phyloP scores from a whole-genome alignment of 2,888 invertebrate genomes.

The Agrilus biguttatus region DNA sequence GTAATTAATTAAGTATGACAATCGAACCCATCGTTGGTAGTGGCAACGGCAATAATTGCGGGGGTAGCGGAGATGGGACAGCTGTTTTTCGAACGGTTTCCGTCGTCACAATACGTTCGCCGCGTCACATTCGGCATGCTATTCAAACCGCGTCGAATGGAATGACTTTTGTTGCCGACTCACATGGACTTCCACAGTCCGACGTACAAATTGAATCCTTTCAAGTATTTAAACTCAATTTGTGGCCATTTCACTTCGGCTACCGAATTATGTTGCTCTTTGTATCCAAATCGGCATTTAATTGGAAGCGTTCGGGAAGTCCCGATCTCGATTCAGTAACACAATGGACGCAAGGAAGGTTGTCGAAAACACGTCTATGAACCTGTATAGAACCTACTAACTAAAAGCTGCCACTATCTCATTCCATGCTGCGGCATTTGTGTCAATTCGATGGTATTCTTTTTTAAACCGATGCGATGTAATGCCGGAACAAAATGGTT shows the following conservation, averaged over 20 bases:
- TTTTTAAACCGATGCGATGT: no score
- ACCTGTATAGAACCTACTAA: no score
- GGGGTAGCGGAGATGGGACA: conserved; percentile 1
- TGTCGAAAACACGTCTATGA: no score
- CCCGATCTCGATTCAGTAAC: no score
- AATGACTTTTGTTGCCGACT: conserved; percentile 16
- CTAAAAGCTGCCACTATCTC: no score
- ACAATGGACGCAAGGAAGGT: no score
- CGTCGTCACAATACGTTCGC: conserved; percentile 12
- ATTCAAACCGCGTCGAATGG: conserved; percentile 10
- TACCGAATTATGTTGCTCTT: conserved; percentile 11
- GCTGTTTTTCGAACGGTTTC: conserved; percentile 10
- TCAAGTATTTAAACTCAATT: conserved; percentile 15
- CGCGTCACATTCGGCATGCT: conserved; percentile 14
- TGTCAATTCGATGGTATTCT: no score
- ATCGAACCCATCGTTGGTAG: no score
- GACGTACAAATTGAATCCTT: conserved; percentile 21
- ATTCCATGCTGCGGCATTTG: no score
- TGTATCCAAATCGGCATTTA: conserved; percentile 12
- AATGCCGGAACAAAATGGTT: no score
- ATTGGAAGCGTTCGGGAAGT: conserved; percentile 6
- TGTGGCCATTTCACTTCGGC: conserved; percentile 9
- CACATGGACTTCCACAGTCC: conserved; percentile 14
- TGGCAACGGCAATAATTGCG: no score
- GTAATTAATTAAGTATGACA: no score